These are phyloP conservation scores for Leptodactylus fallax DNA, from an alignment of 2,797 vertebrate species.

Conservation along the genomic window DNA sequence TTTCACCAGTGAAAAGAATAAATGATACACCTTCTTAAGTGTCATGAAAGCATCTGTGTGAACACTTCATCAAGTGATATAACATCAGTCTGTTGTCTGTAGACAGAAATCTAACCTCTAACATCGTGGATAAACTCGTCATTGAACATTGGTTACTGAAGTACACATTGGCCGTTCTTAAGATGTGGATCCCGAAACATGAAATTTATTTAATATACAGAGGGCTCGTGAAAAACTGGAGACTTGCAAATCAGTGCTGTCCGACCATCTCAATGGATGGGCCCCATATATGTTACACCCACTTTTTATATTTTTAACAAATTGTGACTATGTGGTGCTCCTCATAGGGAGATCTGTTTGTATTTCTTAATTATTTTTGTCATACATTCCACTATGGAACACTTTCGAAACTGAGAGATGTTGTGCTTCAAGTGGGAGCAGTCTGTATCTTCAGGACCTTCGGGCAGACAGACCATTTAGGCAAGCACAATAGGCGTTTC, in stretches of 20 bases:
- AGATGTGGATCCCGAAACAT: background rate
- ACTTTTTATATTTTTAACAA: slow-evolving; percentile 3
- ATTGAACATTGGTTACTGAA: slow-evolving; percentile 10
- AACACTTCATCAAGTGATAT: slow-evolving; percentile 46
- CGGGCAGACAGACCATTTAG: background rate
- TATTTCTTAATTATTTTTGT: slow-evolving; percentile 13
- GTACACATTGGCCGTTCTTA: slow-evolving; percentile 13
- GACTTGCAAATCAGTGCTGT: slow-evolving; percentile 16
- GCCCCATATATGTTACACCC: slow-evolving; percentile 32
- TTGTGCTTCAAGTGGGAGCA: slow-evolving; percentile 22
- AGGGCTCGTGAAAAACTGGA: slow-evolving; percentile 12
- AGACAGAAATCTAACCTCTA: slow-evolving; percentile 30
- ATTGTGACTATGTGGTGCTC: slow-evolving; percentile 11
- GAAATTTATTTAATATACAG: slow-evolving; percentile 18
- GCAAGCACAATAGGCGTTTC: slow-evolving; percentile 42
- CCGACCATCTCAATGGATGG: slow-evolving; percentile 16
- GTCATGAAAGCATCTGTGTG: slow-evolving; percentile 38
- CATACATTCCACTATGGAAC: slow-evolving; percentile 55
- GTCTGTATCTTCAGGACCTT: slow-evolving; percentile 19
- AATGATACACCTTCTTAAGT: slow-evolving; percentile 40
- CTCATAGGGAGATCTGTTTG: slow-evolving; percentile 29
- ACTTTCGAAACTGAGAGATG: slow-evolving; percentile 35
- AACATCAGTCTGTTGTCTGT: slow-evolving; percentile 32
- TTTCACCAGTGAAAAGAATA: slow-evolving; percentile 52
- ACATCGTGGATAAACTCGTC: background rate